Conservation (phyloP, 2,113 vertebrate genomes). For the Nyctibius bracteatus region DNA sequence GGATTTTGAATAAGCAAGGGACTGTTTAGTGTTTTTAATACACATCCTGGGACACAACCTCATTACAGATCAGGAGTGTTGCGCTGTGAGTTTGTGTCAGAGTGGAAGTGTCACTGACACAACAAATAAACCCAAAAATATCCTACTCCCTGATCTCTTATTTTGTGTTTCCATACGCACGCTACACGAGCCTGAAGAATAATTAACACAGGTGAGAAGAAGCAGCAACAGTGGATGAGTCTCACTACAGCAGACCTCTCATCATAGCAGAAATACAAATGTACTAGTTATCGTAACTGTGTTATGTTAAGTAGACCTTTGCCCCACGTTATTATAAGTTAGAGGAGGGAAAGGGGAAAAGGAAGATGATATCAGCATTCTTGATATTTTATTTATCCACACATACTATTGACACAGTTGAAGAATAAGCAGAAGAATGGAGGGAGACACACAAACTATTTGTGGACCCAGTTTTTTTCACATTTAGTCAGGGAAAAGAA, state of each 20-base stretch:
- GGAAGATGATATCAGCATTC: slow-evolving; percentile 52
- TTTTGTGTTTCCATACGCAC: slow-evolving; percentile 43
- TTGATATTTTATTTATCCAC: slow-evolving; percentile 38
- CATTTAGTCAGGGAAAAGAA: neutral
- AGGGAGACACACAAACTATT: neutral
- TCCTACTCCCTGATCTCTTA: slow-evolving; percentile 56
- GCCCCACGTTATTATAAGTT: slow-evolving; percentile 60
- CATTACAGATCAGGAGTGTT: slow-evolving; percentile 59
- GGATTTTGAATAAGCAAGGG: slow-evolving; percentile 57
- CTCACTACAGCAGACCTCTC: slow-evolving; percentile 59
- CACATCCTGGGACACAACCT: slow-evolving; percentile 55
- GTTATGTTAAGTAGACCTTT: slow-evolving; percentile 61
- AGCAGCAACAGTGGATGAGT: slow-evolving; percentile 50
- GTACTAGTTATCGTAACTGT: slow-evolving; percentile 55
- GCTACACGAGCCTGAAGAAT: slow-evolving; percentile 62
- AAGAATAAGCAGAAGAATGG: slow-evolving; percentile 16
- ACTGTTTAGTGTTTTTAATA: slow-evolving; percentile 62
- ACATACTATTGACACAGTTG: slow-evolving; percentile 7
- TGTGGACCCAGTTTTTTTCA: neutral
- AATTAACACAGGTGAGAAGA: slow-evolving; percentile 62
- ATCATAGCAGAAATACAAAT: slow-evolving; percentile 63
- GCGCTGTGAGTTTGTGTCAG: slow-evolving; percentile 46
- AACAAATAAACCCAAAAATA: slow-evolving; percentile 55
- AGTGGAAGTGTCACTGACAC: slow-evolving; percentile 62
- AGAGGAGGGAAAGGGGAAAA: slow-evolving; percentile 46